Evolutionary conservation across 2,797 vertebrate genomes (phyloP), one percentile per base, ranked within the genome.

Genomic region (Sparidentex hasta): DNA sequence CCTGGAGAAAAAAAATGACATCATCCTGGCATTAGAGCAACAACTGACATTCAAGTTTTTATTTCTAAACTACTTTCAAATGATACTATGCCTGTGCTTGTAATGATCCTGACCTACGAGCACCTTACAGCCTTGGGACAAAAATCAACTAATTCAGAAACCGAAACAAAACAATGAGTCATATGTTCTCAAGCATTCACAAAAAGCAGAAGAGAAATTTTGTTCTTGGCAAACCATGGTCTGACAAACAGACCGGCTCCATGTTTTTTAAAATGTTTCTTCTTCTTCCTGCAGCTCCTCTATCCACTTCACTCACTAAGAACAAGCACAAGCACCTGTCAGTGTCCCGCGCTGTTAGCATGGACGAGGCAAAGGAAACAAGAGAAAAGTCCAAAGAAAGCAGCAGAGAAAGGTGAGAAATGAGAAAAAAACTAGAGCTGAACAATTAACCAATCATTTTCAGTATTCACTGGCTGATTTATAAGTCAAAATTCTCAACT

Each of bases 1-100:
- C 50, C 88, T 80, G 66, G 11, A 54, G 84, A 82, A 68, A 20
- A 20, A n/a, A 76, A 72, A 74, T 4, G 1, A 55, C 13, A 65
- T 50, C 0, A 67, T 58, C 5, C 4, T 51, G 38, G 2, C 7
- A 46, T 74, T 67, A 87, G 20, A 78, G 20, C 38, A 46, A n/a
- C 11, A 46, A 21, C 41, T 52, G 33, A 48, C n/a, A 54, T 11
- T 29, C 9, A 27, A 3, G 55, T 50, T 2, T 9, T 46, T 41
- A 14, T 5, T 48, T 38, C 21, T 72, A 63, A 52, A 29, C 29
- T 18, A 18, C 14, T 48, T 74, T 50, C 8, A 48, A 47, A 83
- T 66, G 1, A 50, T n/a, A 43, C 16, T 9, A 68, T 13, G 4
- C 20, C 27, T 17, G 29, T 18, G 6, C 14, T 50, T 51, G 11